Evolutionary conservation across 2,113 vertebrate species (phyloP), one percentile per base, ranked within the genome.

Genomic region (Sporophila hypoxantha): DNA sequence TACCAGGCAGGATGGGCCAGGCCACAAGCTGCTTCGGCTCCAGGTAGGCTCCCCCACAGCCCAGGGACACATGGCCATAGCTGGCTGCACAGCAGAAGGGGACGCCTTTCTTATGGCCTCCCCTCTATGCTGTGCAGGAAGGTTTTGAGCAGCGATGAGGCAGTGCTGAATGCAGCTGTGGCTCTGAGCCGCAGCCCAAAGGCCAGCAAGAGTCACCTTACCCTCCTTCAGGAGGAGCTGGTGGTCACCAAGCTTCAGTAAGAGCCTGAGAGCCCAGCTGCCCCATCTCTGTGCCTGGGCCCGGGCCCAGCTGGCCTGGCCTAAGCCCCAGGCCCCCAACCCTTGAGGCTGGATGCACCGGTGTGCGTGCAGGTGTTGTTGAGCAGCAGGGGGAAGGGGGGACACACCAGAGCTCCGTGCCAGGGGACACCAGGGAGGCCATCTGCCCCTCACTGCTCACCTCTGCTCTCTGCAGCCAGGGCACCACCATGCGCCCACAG

Each of bases 41-140:
- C n/a, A 47, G 55, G 26, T 47, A 29, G 55, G 55, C 26, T 47
- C 11, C 8, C 42, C 55, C 19, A 8, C 26, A 47, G 26, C 26
- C 12, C 3, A 0, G 42, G 26, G 42, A 47, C n/a, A 18, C 2
- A 2, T 2, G 2, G n/a, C 5, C 42, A 17, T 12, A 14, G 52
- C 18, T 32, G 52, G 18, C 8, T 34, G 20, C 1, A 1, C 4
- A 20, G 30, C 37, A 42, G 4, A 42, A 26, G 17, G 8, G 14
- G 32, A 39, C 1, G 1, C 32, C 18, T 46, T 44, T 9, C 69
- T 46, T n/a, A 36, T 0, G 0, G 30, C 19, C 3, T 2, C n/a
- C 8, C 3, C 17, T 27, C 32, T n/a, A 18, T 73, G 39, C 23
- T 27, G 39, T 27, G 69, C 52, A 56, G 14, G 14, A 27, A 15